Base-by-base conservation (phyloP, 1,140 invertebrate species). In the Nautilus pompilius region DNA sequence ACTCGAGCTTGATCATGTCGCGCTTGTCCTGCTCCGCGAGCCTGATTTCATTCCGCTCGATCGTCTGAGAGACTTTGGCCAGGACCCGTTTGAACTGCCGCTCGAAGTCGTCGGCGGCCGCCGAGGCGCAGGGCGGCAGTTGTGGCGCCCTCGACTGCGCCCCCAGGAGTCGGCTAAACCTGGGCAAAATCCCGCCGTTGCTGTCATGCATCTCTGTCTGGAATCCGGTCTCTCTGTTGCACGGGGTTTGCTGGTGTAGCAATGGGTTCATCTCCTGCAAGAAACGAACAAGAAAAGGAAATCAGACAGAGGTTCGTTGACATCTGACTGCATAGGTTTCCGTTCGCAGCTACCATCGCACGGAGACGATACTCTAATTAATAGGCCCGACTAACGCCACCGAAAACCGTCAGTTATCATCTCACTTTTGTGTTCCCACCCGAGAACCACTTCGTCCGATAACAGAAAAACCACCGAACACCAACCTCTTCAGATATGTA, bases 31-130 rank as follows among this genome's bases (percentile, higher is more conserved):
- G 49, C 20, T 62, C 60, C 6, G 45, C 60, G 28, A 62, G 29
- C 13, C 60, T 48, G 5, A 62, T 62, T 54, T 62, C 60, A 24
- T 62, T 62, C 28, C 48, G 48, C 49, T 51, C 45, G 34, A 62
- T 62, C 33, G 60, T 51, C 46, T 62, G 45, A 30, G 28, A 62
- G n/a, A 62, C 48, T 53, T 48, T 62, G 32, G 36, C 26, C 15
- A 62, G 49, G 15, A 62, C 60, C 49, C 32, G n/a, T 33, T 32
- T 51, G 32, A 62, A 62, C 30, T 62, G 60, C 33, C 46, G 53
- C 24, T 62, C 60, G 15, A 60, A 58, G 36, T 58, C 36, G 20
- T 58, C 56, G 17, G 24, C 32, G 26, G 32, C 20, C 20, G 56
- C 24, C 2, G 24, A 22, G 15, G 32, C 41, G 10, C 32, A 24